Conservation (phyloP, 2,888 invertebrate species). For the Agriopis marginaria region DNA sequence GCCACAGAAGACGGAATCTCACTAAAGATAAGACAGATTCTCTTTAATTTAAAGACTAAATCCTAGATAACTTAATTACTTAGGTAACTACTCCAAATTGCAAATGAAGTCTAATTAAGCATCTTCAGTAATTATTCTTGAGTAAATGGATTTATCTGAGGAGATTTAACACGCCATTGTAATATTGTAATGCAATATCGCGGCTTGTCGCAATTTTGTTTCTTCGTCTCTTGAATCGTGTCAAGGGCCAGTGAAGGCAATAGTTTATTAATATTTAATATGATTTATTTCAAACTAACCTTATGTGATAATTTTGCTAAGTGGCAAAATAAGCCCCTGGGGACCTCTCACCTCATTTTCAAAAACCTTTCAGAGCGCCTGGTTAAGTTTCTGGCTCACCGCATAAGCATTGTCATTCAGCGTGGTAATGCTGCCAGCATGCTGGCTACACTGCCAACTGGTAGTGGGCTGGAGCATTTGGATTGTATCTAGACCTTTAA, state of each 20-base stretch:
- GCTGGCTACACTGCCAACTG: too few species aligned
- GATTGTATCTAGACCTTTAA: too few species aligned
- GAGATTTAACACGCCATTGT: constrained; percentile 33
- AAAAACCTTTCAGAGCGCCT: too few species aligned
- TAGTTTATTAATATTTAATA: background rate
- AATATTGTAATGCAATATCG: constrained; percentile 25
- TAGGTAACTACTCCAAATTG: constrained; percentile 20
- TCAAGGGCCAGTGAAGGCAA: constrained; percentile 13
- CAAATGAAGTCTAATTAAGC: constrained; percentile 28
- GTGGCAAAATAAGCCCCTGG: too few species aligned
- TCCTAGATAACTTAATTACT: background rate
- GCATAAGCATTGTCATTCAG: too few species aligned
- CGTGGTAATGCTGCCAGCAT: too few species aligned
- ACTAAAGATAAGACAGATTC: background rate
- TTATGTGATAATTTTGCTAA: too few species aligned
- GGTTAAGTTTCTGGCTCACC: too few species aligned
- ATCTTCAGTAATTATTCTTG: constrained; percentile 18
- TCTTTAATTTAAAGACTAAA: too few species aligned
- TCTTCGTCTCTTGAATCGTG: constrained; percentile 18
- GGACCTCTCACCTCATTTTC: too few species aligned
- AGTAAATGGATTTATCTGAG: constrained; percentile 19
- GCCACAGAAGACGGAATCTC: background rate
- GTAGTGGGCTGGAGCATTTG: too few species aligned
- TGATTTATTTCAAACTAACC: too few species aligned
- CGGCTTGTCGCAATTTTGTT: constrained; percentile 19